phyloP scores from a whole-genome alignment of 1,140 invertebrate species.

The Polyergus mexicanus region DNA sequence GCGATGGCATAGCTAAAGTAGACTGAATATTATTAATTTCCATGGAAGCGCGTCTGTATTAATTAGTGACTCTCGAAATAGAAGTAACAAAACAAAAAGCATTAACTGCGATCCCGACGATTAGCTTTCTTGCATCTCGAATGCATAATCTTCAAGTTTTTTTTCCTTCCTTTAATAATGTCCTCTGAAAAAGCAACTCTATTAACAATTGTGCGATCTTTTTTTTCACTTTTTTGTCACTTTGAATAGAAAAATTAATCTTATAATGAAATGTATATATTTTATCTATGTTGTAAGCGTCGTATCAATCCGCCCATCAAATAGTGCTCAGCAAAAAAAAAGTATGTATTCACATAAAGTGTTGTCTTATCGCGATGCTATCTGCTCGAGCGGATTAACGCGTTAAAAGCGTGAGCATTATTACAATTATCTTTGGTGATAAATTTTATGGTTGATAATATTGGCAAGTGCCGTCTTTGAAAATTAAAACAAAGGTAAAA shows the following conservation, averaged over 20 bases:
- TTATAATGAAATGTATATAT: background rate
- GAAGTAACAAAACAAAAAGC: slow-evolving; percentile 29
- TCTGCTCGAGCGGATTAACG: slow-evolving; percentile 12
- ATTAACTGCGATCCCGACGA: slow-evolving; percentile 4
- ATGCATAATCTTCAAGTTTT: background rate
- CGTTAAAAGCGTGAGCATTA: slow-evolving; percentile 38
- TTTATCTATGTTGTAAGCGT: background rate
- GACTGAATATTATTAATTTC: slow-evolving; percentile 73
- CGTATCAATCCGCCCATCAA: background rate
- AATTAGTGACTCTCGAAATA: slow-evolving; percentile 67
- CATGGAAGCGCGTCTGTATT: slow-evolving; percentile 69
- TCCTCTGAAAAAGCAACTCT: slow-evolving; percentile 11
- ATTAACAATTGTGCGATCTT: background rate
- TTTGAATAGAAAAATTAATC: slow-evolving; percentile 22
- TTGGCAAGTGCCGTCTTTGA: background rate
- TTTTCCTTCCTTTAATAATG: slow-evolving; percentile 2
- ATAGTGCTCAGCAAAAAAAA: background rate
- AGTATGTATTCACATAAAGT: background rate
- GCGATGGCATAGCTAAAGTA: slow-evolving; percentile 51
- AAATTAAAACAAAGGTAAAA: slow-evolving; percentile 10
- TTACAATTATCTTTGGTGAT: slow-evolving; percentile 7
- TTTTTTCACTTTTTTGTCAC: slow-evolving; percentile 10
- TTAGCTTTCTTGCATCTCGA: slow-evolving; percentile 14
- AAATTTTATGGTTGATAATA: slow-evolving; percentile 10
- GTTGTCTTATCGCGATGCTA: slow-evolving; percentile 35